Conservation (phyloP, 2,797 vertebrate genomes). For the Syngnathus acus region DNA sequence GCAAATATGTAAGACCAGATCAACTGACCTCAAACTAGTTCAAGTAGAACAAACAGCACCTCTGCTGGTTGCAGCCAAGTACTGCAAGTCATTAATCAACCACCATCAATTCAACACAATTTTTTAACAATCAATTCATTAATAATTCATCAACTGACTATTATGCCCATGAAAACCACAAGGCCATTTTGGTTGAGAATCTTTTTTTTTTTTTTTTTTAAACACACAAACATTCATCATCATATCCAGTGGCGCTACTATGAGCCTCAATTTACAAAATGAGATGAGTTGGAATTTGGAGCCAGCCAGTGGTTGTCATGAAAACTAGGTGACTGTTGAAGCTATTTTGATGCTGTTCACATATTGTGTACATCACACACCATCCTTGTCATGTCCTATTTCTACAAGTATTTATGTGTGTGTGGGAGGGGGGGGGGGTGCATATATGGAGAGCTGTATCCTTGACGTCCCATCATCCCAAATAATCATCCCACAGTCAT, state of each 20-base stretch:
- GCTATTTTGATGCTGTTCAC: conserved; percentile 55
- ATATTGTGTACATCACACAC: conserved; percentile 56
- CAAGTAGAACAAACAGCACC: background rate
- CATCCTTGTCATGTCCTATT: conserved; percentile 41
- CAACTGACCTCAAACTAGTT: too few relatives aligned
- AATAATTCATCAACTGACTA: background rate
- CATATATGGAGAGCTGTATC: conserved; percentile 26
- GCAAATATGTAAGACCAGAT: too few relatives aligned
- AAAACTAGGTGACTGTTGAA: conserved; percentile 45
- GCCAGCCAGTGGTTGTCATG: conserved; percentile 49
- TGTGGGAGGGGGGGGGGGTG: background rate
- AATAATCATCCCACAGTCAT: conserved; percentile 58
- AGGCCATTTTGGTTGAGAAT: background rate
- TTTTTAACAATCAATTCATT: background rate
- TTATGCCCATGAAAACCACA: background rate
- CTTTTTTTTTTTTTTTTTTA: background rate
- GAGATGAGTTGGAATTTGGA: conserved; percentile 38
- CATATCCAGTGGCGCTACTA: conserved; percentile 33
- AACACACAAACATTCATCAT: conserved; percentile 3
- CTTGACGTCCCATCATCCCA: conserved; percentile 52
- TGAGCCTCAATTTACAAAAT: conserved; percentile 45
- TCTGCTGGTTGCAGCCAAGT: too few relatives aligned
- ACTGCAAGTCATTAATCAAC: too few relatives aligned
- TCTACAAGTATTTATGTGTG: conserved; percentile 13
- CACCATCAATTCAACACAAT: too few relatives aligned